Evolutionary conservation across 2,113 vertebrate species (phyloP).

Genomic region (Heterocephalus glaber): DNA sequence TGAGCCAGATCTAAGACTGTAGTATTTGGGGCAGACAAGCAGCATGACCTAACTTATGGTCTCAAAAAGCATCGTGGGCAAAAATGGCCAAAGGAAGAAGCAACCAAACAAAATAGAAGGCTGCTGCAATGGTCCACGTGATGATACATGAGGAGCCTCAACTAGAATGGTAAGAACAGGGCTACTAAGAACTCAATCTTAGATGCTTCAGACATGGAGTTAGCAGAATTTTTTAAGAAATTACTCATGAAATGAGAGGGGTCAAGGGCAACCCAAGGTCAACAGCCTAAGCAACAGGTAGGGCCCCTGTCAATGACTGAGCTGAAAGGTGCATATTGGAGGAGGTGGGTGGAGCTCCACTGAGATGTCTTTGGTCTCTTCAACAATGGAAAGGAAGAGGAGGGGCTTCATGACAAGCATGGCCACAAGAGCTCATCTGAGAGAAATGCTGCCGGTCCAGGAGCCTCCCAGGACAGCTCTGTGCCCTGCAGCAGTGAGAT

Average conservation of each 20-base stretch:
- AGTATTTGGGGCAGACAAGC: background rate
- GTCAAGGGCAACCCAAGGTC: background rate
- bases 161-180: no score
- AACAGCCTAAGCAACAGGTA: fast-evolving
- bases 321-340: fast-evolving
- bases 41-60: background rate
- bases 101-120: background rate
- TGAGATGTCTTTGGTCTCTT: background rate
- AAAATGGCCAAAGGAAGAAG: background rate
- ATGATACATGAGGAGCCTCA: background rate
- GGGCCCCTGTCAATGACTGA: background rate
- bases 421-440: background rate
- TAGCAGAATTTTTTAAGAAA: background rate
- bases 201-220: background rate
- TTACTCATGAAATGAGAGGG: background rate
- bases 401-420: background rate
- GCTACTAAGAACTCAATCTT: background rate
- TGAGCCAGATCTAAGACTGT: background rate
- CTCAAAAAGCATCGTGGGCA: background rate
- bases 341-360: background rate
- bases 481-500: background rate
- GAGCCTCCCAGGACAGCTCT: background rate
- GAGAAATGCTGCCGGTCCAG: background rate
- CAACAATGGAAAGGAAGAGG: background rate
- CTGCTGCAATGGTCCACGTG: fast-evolving